Conservation (phyloP, 2,113 vertebrate genomes). For the Podarcis raffonei region DNA sequence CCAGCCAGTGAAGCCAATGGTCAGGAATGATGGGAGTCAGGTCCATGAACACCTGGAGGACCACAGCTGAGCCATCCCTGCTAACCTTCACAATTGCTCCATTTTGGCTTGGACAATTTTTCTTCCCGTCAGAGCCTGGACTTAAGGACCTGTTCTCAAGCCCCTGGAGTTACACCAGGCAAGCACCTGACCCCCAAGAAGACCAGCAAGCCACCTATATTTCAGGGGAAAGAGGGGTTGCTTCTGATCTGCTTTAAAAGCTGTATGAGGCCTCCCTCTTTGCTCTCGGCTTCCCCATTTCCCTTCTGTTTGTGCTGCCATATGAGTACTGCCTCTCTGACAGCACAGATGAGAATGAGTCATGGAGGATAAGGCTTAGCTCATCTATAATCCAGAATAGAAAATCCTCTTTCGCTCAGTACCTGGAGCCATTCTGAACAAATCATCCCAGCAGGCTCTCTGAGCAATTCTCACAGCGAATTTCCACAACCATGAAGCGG, state of each 20-base stretch:
- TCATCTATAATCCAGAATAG: constrained; percentile 61
- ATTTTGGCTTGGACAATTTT: too few relatives aligned
- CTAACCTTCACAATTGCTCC: too few relatives aligned
- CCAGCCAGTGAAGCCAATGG: too few relatives aligned
- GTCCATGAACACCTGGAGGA: too few relatives aligned
- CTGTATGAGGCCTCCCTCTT: background rate
- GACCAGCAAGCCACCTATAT: background rate
- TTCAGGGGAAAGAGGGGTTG: too few relatives aligned
- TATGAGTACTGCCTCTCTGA: constrained; percentile 48
- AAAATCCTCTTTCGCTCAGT: constrained; percentile 68
- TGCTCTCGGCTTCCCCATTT: background rate
- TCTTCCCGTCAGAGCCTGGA: background rate
- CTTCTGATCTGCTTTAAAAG: background rate
- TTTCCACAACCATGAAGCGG: constrained; percentile 50
- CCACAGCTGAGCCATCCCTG: background rate
- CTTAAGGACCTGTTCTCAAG: background rate
- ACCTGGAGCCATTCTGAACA: constrained; percentile 58
- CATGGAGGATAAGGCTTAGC: constrained; percentile 55
- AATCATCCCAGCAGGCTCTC: constrained; percentile 46
- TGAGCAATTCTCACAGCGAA: constrained; percentile 55
- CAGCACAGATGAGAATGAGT: constrained; percentile 48
- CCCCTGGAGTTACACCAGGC: background rate
- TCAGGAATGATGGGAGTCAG: background rate
- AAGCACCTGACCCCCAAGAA: too few relatives aligned
- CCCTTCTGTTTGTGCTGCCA: constrained; percentile 38